Conservation (phyloP, 2,113 vertebrate genomes). For the Erythrocebus patas region DNA sequence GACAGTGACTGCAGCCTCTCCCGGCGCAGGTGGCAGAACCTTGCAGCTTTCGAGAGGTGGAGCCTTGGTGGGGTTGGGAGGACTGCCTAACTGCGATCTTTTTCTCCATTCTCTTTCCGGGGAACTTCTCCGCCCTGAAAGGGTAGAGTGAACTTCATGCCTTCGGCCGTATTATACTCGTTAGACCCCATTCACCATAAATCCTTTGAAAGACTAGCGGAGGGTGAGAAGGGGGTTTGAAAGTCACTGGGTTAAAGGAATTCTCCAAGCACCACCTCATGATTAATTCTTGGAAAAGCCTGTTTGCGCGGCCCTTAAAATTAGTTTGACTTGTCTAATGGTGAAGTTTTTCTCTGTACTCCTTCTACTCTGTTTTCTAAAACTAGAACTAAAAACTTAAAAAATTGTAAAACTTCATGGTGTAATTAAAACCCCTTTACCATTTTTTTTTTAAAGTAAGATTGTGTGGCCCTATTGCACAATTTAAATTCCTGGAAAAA, state of each 20-base stretch:
- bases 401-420: background rate
- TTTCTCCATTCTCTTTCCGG: background rate
- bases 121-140: background rate
- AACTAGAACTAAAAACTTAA: background rate
- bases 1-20: background rate
- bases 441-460: background rate
- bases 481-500: constrained; percentile 21
- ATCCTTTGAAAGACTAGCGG: background rate
- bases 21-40: background rate
- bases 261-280: background rate
- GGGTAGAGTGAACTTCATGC: background rate
- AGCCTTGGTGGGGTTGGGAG: background rate
- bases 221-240: background rate
- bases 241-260: background rate
- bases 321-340: background rate
- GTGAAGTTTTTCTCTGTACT: background rate
- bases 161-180: background rate
- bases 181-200: background rate
- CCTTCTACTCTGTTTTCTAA: background rate
- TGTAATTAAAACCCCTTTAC: background rate
- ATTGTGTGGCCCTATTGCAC: background rate
- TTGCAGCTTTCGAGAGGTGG: background rate
- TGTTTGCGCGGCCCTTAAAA: background rate
- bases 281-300: background rate
- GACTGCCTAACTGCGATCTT: background rate